A percentile compares a stretch with the other conserved stretches of the same genome.
Conservation (phyloP, 1,140 invertebrate genomes). For the Telenomus remus region DNA sequence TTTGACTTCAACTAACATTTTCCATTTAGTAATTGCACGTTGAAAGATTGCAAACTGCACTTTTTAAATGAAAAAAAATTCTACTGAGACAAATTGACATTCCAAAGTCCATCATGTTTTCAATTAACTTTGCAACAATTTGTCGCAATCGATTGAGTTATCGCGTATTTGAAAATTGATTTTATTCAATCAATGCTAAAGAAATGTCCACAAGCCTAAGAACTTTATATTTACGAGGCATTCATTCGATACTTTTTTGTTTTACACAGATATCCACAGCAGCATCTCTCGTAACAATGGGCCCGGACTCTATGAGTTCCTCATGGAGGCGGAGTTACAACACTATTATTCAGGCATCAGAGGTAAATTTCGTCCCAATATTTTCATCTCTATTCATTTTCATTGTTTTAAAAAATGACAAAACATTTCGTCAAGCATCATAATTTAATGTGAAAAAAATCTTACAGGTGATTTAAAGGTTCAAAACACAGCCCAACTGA, state of each 20-base stretch:
- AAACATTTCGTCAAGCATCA: too few relatives aligned
- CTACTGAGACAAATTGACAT: too few relatives aligned
- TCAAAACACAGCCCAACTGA: slow-evolving; percentile 94
- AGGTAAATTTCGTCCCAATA: slow-evolving; percentile 77
- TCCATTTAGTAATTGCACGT: background rate
- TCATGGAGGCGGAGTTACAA: slow-evolving; percentile 91
- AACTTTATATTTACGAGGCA: background rate
- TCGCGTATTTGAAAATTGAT: too few relatives aligned
- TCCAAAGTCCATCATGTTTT: too few relatives aligned
- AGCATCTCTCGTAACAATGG: slow-evolving; percentile 74
- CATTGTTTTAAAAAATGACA: too few relatives aligned
- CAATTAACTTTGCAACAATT: too few relatives aligned
- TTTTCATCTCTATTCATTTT: too few relatives aligned
- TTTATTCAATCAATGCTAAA: too few relatives aligned
- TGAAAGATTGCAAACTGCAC: background rate
- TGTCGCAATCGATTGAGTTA: too few relatives aligned
- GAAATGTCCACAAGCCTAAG: too few relatives aligned
- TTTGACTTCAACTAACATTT: background rate
- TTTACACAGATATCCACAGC: slow-evolving; percentile 66
- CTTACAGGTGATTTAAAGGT: slow-evolving; percentile 84
- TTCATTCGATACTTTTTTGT: background rate
- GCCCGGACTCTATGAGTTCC: slow-evolving; percentile 91
- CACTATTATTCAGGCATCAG: slow-evolving; percentile 88
- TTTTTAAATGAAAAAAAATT: too few relatives aligned
- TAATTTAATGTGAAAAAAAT: too few relatives aligned